Evolutionary conservation across 2,113 vertebrate genomes (phyloP), one percentile per base, ranked within the genome.

Genomic region (Tympanuchus pallidicinctus): DNA sequence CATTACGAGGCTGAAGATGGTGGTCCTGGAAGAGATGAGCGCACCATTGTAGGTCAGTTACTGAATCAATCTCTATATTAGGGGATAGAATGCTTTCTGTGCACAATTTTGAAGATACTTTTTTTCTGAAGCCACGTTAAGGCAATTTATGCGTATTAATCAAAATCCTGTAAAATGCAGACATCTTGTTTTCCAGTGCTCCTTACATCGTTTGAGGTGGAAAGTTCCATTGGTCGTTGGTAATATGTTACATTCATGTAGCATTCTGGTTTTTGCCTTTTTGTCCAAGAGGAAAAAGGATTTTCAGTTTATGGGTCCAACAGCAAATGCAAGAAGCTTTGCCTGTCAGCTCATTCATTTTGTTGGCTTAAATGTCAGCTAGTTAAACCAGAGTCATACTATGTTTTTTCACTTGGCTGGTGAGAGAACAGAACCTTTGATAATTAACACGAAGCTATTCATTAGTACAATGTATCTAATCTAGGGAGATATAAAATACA

Each of bases 281-380:
- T 10, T 17, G 30, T 69, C 82, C 25, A 42, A 7, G 47, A 83
- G 30, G 38, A 56, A 80, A 64, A 72, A 57, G 40, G 36, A 6
- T 38, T 81, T 92, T 19, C 7, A 40, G 40, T 93, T 96, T 60
- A 67, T 77, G 72, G 15, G 17, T 86, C 60, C 77, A 65, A 83
- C 42, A 79, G 66, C 75, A 87, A 90, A 48, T 25, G 27, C 40
- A 65, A 40, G 67, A 52, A 82, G 40, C 79, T 60, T 89, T 93
- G 54, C 63, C 64, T 90, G 54, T 87, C 85, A 67, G 50, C 72
- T 92, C 78, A 45, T 86, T 90, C 3, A 1, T 93, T 96, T 88
- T 67, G 36, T 89, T 91, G 82, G 54, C 67, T 91, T 85, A 89
- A 92, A 88, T 88, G 82, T 85, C 90, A 95, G 66, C 84, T 81